phyloP scores from a whole-genome alignment of 1,140 invertebrate species.

The Aradophagus sp. region DNA sequence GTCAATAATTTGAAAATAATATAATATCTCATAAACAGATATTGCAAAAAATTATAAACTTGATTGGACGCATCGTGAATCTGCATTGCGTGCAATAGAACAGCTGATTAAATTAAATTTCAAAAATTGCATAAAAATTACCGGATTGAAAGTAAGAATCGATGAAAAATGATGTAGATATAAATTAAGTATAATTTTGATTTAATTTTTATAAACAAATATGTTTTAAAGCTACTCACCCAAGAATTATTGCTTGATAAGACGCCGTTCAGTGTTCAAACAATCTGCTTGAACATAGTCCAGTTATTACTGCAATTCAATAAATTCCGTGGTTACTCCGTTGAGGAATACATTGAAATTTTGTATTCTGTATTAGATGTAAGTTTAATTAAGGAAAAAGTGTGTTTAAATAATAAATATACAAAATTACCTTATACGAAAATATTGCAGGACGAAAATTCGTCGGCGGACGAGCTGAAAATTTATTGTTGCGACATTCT shows the following conservation, averaged over 20 bases:
- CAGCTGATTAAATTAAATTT: slow-evolving; percentile 55
- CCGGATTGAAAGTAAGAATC: slow-evolving; percentile 41
- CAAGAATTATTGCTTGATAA: slow-evolving; percentile 27
- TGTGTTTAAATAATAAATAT: no score
- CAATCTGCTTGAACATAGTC: slow-evolving; percentile 46
- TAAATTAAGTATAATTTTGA: slow-evolving; percentile 23
- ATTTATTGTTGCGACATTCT: slow-evolving; percentile 59
- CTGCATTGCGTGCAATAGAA: slow-evolving; percentile 58
- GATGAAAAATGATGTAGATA: neutral
- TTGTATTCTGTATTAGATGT: slow-evolving; percentile 59
- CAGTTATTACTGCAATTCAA: slow-evolving; percentile 38
- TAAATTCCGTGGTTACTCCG: slow-evolving; percentile 16
- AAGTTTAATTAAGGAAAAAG: no score
- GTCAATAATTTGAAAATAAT: no score
- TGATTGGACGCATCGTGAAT: slow-evolving; percentile 47
- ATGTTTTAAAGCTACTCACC: slow-evolving; percentile 42
- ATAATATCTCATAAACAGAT: slow-evolving; percentile 54
- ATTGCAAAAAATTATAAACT: slow-evolving; percentile 56
- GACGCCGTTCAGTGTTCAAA: slow-evolving; percentile 47
- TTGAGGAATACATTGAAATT: slow-evolving; percentile 48
- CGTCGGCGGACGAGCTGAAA: slow-evolving; percentile 57
- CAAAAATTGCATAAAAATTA: slow-evolving; percentile 57
- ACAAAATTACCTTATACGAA: slow-evolving; percentile 9
- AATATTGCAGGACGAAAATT: slow-evolving; percentile 37
- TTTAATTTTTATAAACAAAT: slow-evolving; percentile 30